A percentile compares a stretch with the other conserved stretches of the same genome.
Evolutionary conservation across 92 coral and sea anemone species (phyloP).

Genomic region (Meandrina meandrites): DNA sequence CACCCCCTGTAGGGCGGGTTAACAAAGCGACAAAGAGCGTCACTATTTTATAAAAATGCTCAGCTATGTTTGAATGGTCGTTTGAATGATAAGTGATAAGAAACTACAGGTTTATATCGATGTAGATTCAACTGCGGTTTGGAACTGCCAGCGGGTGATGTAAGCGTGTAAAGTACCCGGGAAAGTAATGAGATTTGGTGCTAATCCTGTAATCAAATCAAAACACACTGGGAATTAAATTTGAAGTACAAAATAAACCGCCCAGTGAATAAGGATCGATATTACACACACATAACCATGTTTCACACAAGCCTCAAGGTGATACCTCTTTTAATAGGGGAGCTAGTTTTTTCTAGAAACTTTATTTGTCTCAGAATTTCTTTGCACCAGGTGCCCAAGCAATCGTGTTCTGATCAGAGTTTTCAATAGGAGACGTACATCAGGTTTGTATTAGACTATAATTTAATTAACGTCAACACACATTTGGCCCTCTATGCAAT

Average conservation of each 20-base stretch:
- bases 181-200: neutral
- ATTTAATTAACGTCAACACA: constrained; percentile 23
- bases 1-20: neutral
- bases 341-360: neutral
- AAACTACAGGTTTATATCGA: neutral
- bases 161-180: too few species aligned
- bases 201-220: constrained; percentile 34
- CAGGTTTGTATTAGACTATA: neutral
- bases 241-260: neutral
- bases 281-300: neutral
- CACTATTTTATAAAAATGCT: neutral
- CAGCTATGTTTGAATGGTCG: neutral
- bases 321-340: neutral
- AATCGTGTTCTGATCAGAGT: neutral
- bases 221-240: constrained; percentile 1
- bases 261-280: neutral
- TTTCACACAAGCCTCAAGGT: neutral
- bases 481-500: neutral
- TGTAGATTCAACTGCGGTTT: neutral
- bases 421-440: neutral
- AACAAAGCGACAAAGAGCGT: neutral
- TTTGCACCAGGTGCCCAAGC: neutral
- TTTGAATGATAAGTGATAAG: neutral
- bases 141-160: neutral
- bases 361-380: neutral